Base-by-base conservation (phyloP, 2,888 invertebrate genomes). In the Plebejus melissa region DNA sequence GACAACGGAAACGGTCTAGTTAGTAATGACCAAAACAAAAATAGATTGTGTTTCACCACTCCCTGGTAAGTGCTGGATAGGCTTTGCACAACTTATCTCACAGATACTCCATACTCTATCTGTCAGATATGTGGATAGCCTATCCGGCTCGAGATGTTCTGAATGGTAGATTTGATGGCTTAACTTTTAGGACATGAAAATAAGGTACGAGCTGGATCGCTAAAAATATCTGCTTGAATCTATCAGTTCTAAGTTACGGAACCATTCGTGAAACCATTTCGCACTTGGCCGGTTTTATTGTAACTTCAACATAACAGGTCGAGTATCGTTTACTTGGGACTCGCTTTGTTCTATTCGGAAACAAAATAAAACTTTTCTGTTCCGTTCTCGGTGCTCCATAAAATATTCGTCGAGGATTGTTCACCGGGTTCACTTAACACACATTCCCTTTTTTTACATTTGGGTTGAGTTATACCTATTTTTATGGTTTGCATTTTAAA, bases 1-100 rank as follows among this genome's bases (percentile, higher is more conserved):
- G 94, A 85, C 80, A 86, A 85, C 60, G 77, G 72, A 70, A 74
- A 74, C 28, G 6, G 3, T 13, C 50, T 11, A n/a, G 9, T 74
- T 70, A 76, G n/a, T 41, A 41, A 28, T 11, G 6, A 13, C 1
- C 28, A n/a, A 58, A 71, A 11, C 11, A 22, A 58, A 28, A 46
- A 46, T 46, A 46, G 9, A 41, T 7, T 41, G 2, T 46, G 9
- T 22, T 22, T 41, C 41, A 41, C 9, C 41, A 41, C 38, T 41
- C 7, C 7, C 38, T 41, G 38, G 6, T 41, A 7, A 41, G 41
- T 41, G 41, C 38, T 5, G 38, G 38, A 38, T 38, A 38, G 38
- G 38, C 6, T 38, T 5, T 41, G 1, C 41, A 7, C 2, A 41
- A 41, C 7, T 41, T 11, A 11, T 46, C 11, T 41, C 9, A 41